Conservation (phyloP, 1,140 invertebrate species). For the Platyura marginata region DNA sequence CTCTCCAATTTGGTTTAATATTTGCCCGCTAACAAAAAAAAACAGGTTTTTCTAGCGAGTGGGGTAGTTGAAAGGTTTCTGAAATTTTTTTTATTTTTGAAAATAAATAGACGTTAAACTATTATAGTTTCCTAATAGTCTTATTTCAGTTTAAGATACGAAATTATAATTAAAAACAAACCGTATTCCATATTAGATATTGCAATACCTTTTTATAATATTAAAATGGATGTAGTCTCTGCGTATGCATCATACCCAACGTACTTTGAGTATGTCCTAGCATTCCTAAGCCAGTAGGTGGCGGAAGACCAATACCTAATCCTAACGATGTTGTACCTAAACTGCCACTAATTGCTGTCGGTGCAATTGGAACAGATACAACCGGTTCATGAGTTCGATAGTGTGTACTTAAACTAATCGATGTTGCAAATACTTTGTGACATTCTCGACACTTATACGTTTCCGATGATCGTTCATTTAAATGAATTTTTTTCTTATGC, state of each 20-base stretch:
- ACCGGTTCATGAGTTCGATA: conserved; percentile 18
- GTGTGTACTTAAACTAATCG: conserved; percentile 16
- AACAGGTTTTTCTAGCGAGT: no score
- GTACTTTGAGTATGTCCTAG: background rate
- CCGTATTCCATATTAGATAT: no score
- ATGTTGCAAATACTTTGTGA: conserved; percentile 19
- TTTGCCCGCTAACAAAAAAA: no score
- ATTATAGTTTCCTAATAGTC: no score
- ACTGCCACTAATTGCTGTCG: background rate
- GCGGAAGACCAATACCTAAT: conserved; percentile 4
- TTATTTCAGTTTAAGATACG: no score
- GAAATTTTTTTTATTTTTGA: no score
- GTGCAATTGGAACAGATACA: conserved; percentile 10
- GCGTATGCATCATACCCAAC: conserved; percentile 1
- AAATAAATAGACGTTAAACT: no score
- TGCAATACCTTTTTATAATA: no score
- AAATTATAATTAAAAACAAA: no score
- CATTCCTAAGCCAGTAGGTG: conserved; percentile 1
- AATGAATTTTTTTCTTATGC: conserved; percentile 20
- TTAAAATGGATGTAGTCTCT: conserved; percentile 1
- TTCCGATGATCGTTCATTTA: conserved; percentile 8
- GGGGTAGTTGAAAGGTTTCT: no score
- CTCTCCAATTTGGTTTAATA: no score
- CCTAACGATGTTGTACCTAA: background rate
- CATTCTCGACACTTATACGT: conserved; percentile 23